phyloP scores from a whole-genome alignment of 1,140 invertebrate species.

The Palaemon carinicauda region DNA sequence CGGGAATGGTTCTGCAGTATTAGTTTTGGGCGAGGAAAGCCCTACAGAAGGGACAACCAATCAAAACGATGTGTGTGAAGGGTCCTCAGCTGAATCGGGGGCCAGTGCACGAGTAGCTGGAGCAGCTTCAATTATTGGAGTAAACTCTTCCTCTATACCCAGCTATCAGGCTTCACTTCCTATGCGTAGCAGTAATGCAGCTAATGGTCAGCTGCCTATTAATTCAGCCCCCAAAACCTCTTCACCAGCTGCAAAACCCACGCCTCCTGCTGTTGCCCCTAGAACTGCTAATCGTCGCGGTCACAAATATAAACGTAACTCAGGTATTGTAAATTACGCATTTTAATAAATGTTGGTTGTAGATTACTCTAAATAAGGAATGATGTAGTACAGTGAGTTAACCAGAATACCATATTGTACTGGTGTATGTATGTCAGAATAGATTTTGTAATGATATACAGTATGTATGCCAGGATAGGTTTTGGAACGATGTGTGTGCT shows the following conservation, averaged over 20 bases:
- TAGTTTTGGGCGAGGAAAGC: constrained; percentile 38
- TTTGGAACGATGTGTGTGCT: too few species aligned
- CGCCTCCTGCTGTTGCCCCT: constrained; percentile 35
- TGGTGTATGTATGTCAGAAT: too few species aligned
- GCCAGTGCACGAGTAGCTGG: not conserved
- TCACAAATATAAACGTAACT: constrained; percentile 48
- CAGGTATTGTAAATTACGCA: too few species aligned
- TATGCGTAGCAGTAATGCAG: not conserved
- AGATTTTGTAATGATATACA: too few species aligned
- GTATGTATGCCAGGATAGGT: too few species aligned
- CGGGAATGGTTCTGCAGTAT: constrained; percentile 41
- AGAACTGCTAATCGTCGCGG: constrained; percentile 24
- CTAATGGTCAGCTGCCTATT: constrained; percentile 37
- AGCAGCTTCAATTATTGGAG: not conserved
- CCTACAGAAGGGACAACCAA: constrained; percentile 22
- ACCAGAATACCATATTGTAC: too few species aligned
- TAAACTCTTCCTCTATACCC: not conserved
- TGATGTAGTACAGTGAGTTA: too few species aligned
- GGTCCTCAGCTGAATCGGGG: not conserved
- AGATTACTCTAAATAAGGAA: too few species aligned
- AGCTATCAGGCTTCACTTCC: not conserved
- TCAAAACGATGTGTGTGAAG: constrained; percentile 13
- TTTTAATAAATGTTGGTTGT: too few species aligned
- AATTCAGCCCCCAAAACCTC: not conserved
- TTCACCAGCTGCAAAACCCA: constrained; percentile 18